Evolutionary conservation across 1,140 invertebrate species (phyloP).

Genomic region (Halyomorpha halys): DNA sequence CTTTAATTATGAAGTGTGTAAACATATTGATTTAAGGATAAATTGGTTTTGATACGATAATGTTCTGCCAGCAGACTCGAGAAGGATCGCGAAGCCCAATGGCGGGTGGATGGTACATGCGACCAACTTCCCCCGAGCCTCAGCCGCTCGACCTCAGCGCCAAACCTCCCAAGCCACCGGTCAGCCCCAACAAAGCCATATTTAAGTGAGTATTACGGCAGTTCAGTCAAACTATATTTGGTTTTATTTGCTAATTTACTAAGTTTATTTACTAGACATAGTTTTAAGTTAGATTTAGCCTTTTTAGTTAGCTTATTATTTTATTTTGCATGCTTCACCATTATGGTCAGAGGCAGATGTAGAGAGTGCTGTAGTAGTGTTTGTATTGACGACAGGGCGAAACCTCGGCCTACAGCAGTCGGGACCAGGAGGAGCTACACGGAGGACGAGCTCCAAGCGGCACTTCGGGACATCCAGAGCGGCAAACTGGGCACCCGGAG

Average conservation of each 20-base stretch:
- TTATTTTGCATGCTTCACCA: background rate
- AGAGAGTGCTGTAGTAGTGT: conserved; percentile 26
- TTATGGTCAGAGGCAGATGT: conserved; percentile 20
- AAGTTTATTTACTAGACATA: too few relatives aligned
- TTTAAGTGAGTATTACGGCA: conserved; percentile 49
- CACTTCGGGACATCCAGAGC: conserved; percentile 81
- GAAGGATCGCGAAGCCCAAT: conserved; percentile 23
- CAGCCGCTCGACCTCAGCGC: conserved; percentile 68
- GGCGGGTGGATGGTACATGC: conserved; percentile 22
- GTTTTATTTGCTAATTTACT: too few relatives aligned
- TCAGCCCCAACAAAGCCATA: conserved; percentile 46
- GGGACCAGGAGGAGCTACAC: conserved; percentile 66
- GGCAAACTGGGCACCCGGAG: conserved; percentile 83
- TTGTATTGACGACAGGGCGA: conserved; percentile 43
- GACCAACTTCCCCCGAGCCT: conserved; percentile 19
- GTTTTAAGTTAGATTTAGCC: background rate
- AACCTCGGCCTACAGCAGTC: conserved; percentile 48
- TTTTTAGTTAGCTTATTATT: background rate
- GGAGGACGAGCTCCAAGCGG: conserved; percentile 80
- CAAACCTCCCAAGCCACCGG: conserved; percentile 38
- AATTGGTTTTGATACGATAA: too few relatives aligned
- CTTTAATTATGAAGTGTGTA: too few relatives aligned
- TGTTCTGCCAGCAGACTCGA: background rate
- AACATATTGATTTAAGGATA: too few relatives aligned
- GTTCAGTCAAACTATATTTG: too few relatives aligned